Conservation (phyloP, 37 sponge, comb jelly and placozoan genomes). For the Cliona cf. orientalis region DNA sequence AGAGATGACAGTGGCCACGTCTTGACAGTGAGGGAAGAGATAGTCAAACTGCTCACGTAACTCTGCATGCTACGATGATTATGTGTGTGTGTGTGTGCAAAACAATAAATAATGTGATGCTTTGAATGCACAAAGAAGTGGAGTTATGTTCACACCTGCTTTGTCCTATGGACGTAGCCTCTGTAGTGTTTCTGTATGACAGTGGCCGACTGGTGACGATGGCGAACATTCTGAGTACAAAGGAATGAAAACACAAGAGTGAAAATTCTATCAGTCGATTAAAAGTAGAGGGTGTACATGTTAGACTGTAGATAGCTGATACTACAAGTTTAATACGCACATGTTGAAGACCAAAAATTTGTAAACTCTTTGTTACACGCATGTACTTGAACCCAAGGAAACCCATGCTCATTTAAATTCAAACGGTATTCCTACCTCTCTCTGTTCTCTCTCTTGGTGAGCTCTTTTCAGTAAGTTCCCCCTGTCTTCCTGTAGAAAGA, state of each 20-base stretch:
- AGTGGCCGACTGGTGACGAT: conserved; percentile 21
- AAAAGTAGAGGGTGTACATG: neutral
- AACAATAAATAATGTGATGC: no score
- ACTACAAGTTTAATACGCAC: neutral
- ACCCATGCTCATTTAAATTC: neutral
- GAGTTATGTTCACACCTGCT: conserved; percentile 13
- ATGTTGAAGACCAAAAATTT: neutral
- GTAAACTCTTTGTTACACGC: neutral
- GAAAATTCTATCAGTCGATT: neutral
- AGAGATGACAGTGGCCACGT: neutral
- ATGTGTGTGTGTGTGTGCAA: neutral
- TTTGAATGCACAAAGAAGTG: neutral
- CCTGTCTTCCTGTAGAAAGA: conserved; percentile 43
- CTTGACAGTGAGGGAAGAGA: neutral
- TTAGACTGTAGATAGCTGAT: neutral
- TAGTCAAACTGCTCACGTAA: conserved; percentile 44
- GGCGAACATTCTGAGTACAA: neutral
- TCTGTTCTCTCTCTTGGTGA: conserved; percentile 58
- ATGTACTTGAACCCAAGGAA: neutral
- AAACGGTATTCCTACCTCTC: conserved; percentile 46
- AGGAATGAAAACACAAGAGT: neutral
- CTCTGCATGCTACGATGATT: conserved; percentile 13
- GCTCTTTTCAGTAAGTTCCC: conserved; percentile 33
- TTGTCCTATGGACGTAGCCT: conserved; percentile 24
- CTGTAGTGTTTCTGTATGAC: conserved; percentile 47